phyloP scores from a whole-genome alignment of 2,888 invertebrate species.

The Petrolisthes manimaculis region DNA sequence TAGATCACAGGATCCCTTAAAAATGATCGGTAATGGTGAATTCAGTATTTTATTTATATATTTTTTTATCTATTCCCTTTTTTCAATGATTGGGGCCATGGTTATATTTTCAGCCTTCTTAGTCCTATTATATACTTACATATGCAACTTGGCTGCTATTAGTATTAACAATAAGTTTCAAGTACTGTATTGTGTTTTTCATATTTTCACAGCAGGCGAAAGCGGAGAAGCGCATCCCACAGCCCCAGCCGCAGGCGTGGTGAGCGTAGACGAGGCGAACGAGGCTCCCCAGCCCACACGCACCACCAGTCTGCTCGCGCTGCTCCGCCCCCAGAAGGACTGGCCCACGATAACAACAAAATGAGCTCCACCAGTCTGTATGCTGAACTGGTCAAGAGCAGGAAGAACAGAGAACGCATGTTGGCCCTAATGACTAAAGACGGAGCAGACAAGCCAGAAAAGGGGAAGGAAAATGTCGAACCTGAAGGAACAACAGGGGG shows the following conservation, averaged over 20 bases:
- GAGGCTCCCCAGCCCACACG: conserved; percentile 43
- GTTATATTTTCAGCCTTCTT: too few relatives aligned
- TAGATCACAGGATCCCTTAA: too few relatives aligned
- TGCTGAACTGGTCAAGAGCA: conserved; percentile 88
- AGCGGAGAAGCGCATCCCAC: conserved; percentile 48
- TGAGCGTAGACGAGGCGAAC: conserved; percentile 34
- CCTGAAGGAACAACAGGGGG: conserved; percentile 40
- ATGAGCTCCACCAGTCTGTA: conserved; percentile 90
- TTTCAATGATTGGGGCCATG: too few relatives aligned
- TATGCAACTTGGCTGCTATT: too few relatives aligned
- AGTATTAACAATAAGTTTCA: neutral
- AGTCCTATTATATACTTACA: too few relatives aligned
- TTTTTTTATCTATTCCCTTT: too few relatives aligned
- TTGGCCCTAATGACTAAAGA: conserved; percentile 61
- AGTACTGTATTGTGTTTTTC: neutral
- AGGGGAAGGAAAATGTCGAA: conserved; percentile 55
- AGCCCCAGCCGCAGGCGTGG: conserved; percentile 45
- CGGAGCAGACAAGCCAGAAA: conserved; percentile 36
- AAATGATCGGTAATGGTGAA: too few relatives aligned
- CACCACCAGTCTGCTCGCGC: conserved; percentile 49
- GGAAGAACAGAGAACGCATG: conserved; percentile 68
- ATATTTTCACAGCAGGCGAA: conserved; percentile 30
- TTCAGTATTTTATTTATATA: too few relatives aligned
- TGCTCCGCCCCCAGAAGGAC: conserved; percentile 40
- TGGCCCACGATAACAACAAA: conserved; percentile 75